These are phyloP conservation scores for Alectoris magna DNA, from an alignment of 2,797 vertebrate species.

Conservation along the genomic window DNA sequence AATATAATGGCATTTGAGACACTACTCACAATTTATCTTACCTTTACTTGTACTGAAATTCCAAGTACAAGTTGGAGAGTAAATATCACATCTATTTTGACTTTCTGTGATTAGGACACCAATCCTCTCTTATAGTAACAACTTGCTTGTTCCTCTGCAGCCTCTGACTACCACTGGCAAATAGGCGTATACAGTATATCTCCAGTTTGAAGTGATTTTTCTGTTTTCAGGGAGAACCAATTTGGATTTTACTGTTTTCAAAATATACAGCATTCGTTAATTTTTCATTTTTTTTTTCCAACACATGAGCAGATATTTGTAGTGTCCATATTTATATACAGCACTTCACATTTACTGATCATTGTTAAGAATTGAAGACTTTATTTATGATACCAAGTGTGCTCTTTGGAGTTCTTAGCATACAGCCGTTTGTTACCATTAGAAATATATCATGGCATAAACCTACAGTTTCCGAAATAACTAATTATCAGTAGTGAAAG, in stretches of 20 bases:
- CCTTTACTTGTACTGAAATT: background rate
- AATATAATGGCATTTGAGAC: background rate
- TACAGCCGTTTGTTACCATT: background rate
- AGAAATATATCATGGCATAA: background rate
- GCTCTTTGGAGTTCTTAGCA: background rate
- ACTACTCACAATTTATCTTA: background rate
- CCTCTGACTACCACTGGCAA: background rate
- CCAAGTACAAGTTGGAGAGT: background rate
- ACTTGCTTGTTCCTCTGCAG: background rate
- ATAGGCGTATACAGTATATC: background rate
- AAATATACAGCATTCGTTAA: background rate
- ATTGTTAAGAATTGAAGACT: background rate
- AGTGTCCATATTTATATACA: background rate
- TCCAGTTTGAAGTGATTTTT: background rate
- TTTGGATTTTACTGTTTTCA: background rate
- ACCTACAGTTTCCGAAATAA: background rate
- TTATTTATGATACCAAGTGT: background rate
- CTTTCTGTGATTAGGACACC: background rate
- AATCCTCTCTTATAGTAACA: background rate
- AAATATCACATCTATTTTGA: background rate
- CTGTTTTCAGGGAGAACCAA: background rate
- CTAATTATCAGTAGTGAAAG: background rate
- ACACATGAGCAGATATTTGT: background rate
- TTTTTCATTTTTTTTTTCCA: background rate
- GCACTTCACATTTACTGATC: background rate